Percentiles rank a stretch among this genome's conserved stretches.
These are phyloP conservation scores for Epirrhoe alternata DNA, from an alignment of 2,888 invertebrate genomes.

Conservation along the genomic window DNA sequence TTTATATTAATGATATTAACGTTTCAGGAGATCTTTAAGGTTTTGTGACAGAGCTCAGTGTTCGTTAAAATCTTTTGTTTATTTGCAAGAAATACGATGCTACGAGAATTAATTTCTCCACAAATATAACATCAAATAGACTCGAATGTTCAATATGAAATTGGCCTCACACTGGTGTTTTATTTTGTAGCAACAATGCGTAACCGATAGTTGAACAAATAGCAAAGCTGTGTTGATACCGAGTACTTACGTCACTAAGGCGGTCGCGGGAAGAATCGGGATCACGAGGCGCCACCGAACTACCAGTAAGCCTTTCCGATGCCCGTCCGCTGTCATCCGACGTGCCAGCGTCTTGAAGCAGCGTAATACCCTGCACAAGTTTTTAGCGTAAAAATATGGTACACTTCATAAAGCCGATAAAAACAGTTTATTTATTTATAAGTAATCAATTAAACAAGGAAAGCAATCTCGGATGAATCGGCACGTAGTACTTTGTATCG, in stretches of 20 bases:
- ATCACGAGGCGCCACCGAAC: slow-evolving; percentile 90
- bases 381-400: slow-evolving; percentile 53
- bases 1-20: not conserved
- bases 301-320: slow-evolving; percentile 91
- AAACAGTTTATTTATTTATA: slow-evolving; percentile 34
- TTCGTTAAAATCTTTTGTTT: slow-evolving; percentile 35
- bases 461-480: not conserved
- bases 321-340: slow-evolving; percentile 94
- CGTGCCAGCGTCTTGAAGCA: slow-evolving; percentile 91
- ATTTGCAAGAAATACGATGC: slow-evolving; percentile 13
- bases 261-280: slow-evolving; percentile 93
- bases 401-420: slow-evolving; percentile 51
- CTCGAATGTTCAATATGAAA: slow-evolving; percentile 19
- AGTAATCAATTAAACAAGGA: not conserved
- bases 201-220: slow-evolving; percentile 37
- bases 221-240: slow-evolving; percentile 38
- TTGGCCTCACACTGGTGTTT: slow-evolving; percentile 20
- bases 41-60: slow-evolving; percentile 8
- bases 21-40: not conserved
- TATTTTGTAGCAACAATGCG: slow-evolving; percentile 31
- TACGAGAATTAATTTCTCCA: slow-evolving; percentile 8
- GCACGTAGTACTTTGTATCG: not conserved
- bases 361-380: slow-evolving; percentile 88
- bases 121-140: slow-evolving; percentile 8
- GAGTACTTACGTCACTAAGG: slow-evolving; percentile 92